Conservation (phyloP, 23 tunicate species). For the Styela plicata region DNA sequence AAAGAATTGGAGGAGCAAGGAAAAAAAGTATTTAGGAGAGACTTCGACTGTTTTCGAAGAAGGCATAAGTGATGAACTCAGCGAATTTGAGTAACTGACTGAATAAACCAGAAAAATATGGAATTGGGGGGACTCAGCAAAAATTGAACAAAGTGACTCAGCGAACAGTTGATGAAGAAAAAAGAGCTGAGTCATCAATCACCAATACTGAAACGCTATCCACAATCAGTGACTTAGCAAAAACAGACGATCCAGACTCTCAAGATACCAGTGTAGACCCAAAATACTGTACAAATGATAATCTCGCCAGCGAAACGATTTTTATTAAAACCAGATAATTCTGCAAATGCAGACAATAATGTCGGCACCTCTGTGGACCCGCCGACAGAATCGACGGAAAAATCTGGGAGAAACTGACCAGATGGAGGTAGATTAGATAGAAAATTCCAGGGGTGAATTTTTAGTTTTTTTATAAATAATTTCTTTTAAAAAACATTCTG, state of each 20-base stretch:
- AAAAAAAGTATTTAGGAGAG: background rate
- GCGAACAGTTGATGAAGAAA: no score
- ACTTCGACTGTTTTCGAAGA: background rate
- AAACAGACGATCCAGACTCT: background rate
- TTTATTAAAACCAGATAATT: background rate
- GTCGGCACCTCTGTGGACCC: background rate
- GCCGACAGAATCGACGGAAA: background rate
- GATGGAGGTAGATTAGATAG: background rate
- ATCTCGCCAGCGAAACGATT: background rate
- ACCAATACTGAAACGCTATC: no score
- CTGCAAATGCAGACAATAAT: background rate
- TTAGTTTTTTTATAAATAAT: no score
- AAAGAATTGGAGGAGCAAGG: no score
- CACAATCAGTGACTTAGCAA: slow-evolving; percentile 5
- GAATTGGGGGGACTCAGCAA: background rate
- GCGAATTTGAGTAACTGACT: background rate
- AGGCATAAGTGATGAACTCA: background rate
- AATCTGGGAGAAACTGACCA: background rate
- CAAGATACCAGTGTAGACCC: background rate
- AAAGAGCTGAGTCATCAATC: no score
- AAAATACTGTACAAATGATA: background rate
- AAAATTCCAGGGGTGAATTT: no score
- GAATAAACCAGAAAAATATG: background rate
- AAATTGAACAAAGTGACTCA: background rate
- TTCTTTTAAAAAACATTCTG: no score